Percentiles rank a stretch among this genome's conserved stretches.
Conservation (phyloP, 2,113 vertebrate species). For the Chroicocephalus ridibundus region DNA sequence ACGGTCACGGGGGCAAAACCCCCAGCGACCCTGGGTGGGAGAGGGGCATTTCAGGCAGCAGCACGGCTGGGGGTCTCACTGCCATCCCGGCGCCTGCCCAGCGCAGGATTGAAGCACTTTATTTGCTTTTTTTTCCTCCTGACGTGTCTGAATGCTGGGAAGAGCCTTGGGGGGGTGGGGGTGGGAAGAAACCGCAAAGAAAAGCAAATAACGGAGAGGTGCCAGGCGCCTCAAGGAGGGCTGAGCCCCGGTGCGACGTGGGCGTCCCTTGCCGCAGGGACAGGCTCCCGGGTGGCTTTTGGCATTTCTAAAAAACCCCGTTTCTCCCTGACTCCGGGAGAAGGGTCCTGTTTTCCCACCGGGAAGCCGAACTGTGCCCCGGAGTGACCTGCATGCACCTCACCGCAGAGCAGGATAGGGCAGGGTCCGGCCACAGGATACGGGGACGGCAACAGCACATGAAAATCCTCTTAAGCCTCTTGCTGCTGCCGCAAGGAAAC, state of each 20-base stretch:
- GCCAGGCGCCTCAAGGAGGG: not conserved
- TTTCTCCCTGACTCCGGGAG: not conserved
- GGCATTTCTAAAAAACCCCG: not conserved
- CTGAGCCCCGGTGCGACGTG: not conserved
- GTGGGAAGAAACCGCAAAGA: not conserved
- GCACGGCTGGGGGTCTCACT: not conserved
- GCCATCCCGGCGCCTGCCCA: not conserved
- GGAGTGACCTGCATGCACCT: not conserved
- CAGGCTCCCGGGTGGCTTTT: not conserved
- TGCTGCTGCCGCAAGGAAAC: not conserved
- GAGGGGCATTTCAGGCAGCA: not conserved
- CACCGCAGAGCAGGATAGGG: not conserved
- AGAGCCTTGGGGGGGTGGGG: not conserved
- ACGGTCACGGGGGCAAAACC: not conserved
- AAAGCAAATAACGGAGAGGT: not conserved
- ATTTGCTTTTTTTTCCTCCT: not conserved
- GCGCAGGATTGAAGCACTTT: not conserved
- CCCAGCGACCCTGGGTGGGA: too few relatives aligned
- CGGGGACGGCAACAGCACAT: not conserved
- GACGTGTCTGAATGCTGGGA: not conserved
- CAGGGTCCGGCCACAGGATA: conserved; percentile 29
- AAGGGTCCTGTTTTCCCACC: not conserved
- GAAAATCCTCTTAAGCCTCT: not conserved
- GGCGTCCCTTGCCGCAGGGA: not conserved
- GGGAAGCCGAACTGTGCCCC: not conserved